phyloP scores from a whole-genome alignment of 1,140 invertebrate genomes.

The Trinorchestia longiramus region DNA sequence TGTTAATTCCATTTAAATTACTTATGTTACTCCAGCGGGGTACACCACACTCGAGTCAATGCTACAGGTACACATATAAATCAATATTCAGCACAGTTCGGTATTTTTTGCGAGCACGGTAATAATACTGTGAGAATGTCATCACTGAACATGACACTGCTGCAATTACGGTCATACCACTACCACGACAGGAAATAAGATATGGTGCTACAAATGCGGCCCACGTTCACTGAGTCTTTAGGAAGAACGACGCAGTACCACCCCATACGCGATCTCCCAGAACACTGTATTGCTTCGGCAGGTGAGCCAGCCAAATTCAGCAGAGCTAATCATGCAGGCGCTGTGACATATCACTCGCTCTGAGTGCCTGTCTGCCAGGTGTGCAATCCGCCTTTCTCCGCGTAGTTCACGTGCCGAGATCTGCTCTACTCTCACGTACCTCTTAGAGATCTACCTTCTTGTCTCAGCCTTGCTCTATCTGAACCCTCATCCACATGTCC shows the following conservation, averaged over 20 bases:
- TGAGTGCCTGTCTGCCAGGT: conserved; percentile 5
- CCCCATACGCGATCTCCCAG: not conserved
- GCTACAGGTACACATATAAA: not conserved
- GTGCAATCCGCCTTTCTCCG: not conserved
- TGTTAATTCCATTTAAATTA: not conserved
- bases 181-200: not conserved
- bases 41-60: not conserved
- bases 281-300: not conserved
- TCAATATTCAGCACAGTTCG: not conserved
- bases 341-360: not conserved
- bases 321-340: not conserved
- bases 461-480: not conserved
- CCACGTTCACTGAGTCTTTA: not conserved
- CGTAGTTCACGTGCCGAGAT: not conserved
- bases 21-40: not conserved
- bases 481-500: not conserved
- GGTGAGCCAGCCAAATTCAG: not conserved
- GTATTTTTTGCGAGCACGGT: not conserved
- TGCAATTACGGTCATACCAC: not conserved
- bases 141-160: not conserved
- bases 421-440: not conserved
- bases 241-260: not conserved
- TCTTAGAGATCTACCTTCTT: not conserved
- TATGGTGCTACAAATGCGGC: not conserved
- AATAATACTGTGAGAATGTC: not conserved